Evolutionary conservation across 2,113 vertebrate species (phyloP).

Genomic region (Thomomys bottae): DNA sequence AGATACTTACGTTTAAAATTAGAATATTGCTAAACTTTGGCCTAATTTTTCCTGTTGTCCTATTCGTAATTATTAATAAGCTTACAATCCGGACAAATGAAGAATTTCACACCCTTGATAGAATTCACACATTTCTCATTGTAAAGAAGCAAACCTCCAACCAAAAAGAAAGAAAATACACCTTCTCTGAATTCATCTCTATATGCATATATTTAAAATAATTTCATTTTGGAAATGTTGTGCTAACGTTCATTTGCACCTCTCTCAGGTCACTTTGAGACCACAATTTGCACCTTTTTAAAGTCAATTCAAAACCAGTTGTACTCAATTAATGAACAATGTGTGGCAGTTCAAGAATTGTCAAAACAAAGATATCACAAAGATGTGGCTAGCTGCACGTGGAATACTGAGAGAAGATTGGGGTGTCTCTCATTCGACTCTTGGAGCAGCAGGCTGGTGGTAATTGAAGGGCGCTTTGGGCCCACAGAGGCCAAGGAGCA

Average conservation of each 20-base stretch:
- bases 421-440: conserved; percentile 72
- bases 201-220: conserved; percentile 60
- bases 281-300: conserved; percentile 82
- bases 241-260: conserved; percentile 82
- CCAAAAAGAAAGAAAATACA: conserved; percentile 51
- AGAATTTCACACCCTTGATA: conserved; percentile 72
- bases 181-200: conserved; percentile 49
- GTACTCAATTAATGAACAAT: conserved; percentile 71
- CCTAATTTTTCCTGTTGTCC: conserved; percentile 46
- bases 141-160: conserved; percentile 59
- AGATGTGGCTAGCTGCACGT: conserved; percentile 67
- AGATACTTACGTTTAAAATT: conserved; percentile 65
- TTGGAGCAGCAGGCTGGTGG: conserved; percentile 68
- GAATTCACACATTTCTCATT: conserved; percentile 73
- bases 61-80: conserved; percentile 38
- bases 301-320: conserved; percentile 77
- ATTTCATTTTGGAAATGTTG: conserved; percentile 66
- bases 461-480: conserved; percentile 50
- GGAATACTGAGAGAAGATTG: conserved; percentile 39
- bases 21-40: conserved; percentile 62
- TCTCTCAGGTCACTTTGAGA: conserved; percentile 76
- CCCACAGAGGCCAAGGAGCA: background rate
- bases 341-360: conserved; percentile 81
- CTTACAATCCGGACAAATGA: conserved; percentile 69
- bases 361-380: conserved; percentile 80